Conservation (phyloP, 2,888 invertebrate species). For the Petrophora chlorosata region DNA sequence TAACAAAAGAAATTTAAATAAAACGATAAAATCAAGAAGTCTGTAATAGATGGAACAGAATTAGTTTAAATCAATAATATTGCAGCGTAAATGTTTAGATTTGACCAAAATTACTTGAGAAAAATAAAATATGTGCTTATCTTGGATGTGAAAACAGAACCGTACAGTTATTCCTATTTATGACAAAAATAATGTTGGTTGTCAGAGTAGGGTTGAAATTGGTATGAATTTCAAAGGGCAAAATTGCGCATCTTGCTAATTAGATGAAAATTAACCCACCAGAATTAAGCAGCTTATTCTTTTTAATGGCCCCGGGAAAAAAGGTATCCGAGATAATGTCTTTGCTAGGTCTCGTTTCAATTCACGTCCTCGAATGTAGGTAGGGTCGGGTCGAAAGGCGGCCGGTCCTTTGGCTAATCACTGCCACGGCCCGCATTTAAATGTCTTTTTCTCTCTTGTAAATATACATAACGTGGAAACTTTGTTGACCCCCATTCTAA, state of each 20-base stretch:
- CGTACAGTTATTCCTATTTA: too few relatives aligned
- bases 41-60: too few relatives aligned
- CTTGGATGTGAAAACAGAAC: too few relatives aligned
- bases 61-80: too few relatives aligned
- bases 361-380: conserved; percentile 57
- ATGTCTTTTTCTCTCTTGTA: conserved; percentile 67
- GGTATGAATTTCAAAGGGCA: conserved; percentile 9
- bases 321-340: conserved; percentile 50
- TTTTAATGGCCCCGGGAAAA: conserved; percentile 35
- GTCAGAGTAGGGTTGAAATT: neutral
- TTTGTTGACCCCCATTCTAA: conserved; percentile 52
- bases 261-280: conserved; percentile 32
- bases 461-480: conserved; percentile 57
- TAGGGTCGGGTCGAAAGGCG: conserved; percentile 55
- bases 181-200: neutral
- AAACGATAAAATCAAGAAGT: too few relatives aligned
- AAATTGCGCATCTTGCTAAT: conserved; percentile 11
- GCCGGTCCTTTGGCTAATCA: conserved; percentile 70
- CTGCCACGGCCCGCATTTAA: conserved; percentile 75
- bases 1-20: too few relatives aligned
- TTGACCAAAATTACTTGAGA: too few relatives aligned
- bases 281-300: conserved; percentile 30
- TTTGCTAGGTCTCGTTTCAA: conserved; percentile 52
- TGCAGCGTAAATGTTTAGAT: too few relatives aligned
- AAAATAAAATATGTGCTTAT: too few relatives aligned